Base-by-base conservation (phyloP, 2,888 invertebrate species). In the Baronia brevicornis region DNA sequence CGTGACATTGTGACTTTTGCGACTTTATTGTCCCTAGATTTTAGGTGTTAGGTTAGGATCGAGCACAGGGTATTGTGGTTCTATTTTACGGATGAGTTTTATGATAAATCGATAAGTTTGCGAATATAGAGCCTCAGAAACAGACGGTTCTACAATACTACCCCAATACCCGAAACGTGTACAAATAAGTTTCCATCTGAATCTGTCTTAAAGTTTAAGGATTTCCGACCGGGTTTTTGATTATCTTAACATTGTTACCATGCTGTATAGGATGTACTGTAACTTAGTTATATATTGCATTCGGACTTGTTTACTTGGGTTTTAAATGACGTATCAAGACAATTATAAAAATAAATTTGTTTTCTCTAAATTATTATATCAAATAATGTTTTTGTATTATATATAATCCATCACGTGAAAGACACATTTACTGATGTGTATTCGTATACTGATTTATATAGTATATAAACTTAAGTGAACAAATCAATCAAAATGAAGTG, bases 51-150 rank as follows among this genome's bases (percentile, higher is more conserved):
- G 80, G 63, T 69, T 71, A 78, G 69, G 69, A 54, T 74, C 65
- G 64, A 79, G 66, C 80, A 79, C 82, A 84, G 82, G 82, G 82
- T 84, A 82, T 84, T 82, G 82, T 70, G 82, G 82, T 82, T 78
- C 78, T 82, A 80, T 82, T 79, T 80, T 79, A 74, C 61, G 74
- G 69, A 73, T 57, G 74, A 64, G 77, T 71, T 70, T 60, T 59
- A 49, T 53, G 58, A 63, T 74, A 70, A 63, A 60, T 71, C 65
- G 74, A 68, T 67, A 60, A 59, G 70, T 72, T 72, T 67, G 68
- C 60, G 65, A 59, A 57, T 25, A 8, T 4, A 55, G 56, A 53
- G 66, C 63, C 67, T 61, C 70, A 60, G 60, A 60, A 51, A 56
- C 39, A 36, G 51, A 47, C 39, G 52, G 52, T 60, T 63, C 60